Percentiles rank a stretch among this genome's conserved stretches.
phyloP scores from a whole-genome alignment of 2,888 invertebrate species.

The Linyphia triangularis region DNA sequence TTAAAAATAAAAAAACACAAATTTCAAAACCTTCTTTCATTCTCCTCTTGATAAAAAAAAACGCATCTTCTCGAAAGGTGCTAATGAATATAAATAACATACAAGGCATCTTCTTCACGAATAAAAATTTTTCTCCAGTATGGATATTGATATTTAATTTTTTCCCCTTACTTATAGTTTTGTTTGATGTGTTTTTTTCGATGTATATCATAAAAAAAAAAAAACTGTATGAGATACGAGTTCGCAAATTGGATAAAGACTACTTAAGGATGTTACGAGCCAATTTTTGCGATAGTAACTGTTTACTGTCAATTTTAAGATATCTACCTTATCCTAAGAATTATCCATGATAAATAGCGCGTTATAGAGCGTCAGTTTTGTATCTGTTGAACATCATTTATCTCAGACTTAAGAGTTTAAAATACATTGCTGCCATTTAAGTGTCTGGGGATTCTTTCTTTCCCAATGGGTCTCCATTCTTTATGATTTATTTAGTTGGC shows the following conservation, averaged over 20 bases:
- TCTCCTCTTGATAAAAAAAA: background rate
- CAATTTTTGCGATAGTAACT: background rate
- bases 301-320: constrained; percentile 22
- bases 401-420: background rate
- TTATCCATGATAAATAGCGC: background rate
- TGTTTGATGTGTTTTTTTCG: background rate
- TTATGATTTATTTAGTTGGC: no score
- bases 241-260: constrained; percentile 26
- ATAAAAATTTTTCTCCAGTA: background rate
- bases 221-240: background rate
- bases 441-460: no score
- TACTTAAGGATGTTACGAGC: constrained; percentile 22
- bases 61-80: background rate
- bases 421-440: background rate
- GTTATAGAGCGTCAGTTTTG: background rate
- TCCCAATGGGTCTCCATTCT: no score
- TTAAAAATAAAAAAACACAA: constrained; percentile 1
- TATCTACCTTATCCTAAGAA: background rate
- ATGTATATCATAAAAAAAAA: background rate
- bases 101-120: background rate
- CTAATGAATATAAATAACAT: constrained; percentile 35
- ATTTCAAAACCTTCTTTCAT: background rate
- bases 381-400: constrained; percentile 8
- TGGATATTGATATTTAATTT: constrained; percentile 39
- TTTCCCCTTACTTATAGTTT: constrained; percentile 5